Evolutionary conservation across 2,888 invertebrate genomes (phyloP).

Genomic region (Ferrisia virgata): DNA sequence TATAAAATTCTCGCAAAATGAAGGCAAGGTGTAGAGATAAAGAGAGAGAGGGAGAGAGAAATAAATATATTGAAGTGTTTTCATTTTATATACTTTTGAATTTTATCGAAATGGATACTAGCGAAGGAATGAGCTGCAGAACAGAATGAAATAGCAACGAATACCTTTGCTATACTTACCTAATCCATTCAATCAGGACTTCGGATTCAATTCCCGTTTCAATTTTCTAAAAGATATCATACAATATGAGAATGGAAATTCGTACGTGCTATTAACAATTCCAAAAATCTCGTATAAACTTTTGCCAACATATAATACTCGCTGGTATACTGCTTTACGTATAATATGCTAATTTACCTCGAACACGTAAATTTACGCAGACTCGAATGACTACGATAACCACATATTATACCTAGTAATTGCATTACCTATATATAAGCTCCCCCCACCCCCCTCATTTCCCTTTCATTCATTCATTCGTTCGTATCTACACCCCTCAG

Average conservation of each 20-base stretch:
- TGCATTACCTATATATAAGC: not conserved
- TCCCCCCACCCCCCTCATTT: not conserved
- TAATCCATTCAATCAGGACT: slow-evolving; percentile 19
- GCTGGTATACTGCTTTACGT: not conserved
- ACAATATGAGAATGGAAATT: slow-evolving; percentile 21
- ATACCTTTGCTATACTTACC: slow-evolving; percentile 15
- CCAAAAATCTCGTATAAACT: slow-evolving; percentile 1
- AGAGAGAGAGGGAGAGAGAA: no score
- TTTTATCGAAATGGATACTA: not conserved
- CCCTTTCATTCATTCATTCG: not conserved
- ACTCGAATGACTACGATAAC: slow-evolving; percentile 13
- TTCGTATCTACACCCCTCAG: not conserved
- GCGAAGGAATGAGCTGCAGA: not conserved
- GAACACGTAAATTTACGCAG: not conserved
- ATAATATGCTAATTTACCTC: not conserved
- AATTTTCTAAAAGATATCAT: slow-evolving; percentile 22
- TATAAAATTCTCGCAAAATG: no score
- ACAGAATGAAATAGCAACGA: not conserved
- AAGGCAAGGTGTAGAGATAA: no score
- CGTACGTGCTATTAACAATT: slow-evolving; percentile 10
- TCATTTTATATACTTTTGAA: not conserved
- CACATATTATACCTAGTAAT: not conserved
- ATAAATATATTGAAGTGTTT: not conserved
- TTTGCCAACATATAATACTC: not conserved
- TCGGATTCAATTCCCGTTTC: slow-evolving; percentile 17